phyloP scores from a whole-genome alignment of 30 jellyfish, hydroid and myxozoan species.

The Morbakka virulenta region DNA sequence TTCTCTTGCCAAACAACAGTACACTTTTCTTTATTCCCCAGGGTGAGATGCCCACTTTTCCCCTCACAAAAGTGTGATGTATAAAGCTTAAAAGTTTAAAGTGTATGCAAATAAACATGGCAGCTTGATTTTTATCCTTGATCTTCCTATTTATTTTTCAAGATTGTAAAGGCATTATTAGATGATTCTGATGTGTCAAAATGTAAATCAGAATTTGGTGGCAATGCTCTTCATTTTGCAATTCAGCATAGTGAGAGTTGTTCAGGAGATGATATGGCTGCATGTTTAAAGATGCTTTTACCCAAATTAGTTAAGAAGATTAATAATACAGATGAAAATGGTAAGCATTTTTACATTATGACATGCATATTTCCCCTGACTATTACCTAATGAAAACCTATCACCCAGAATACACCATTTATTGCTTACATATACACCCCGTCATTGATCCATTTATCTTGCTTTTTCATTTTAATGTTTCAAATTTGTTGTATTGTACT shows the following conservation, averaged over 20 bases:
- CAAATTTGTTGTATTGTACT: too few relatives aligned
- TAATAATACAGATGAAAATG: constrained; percentile 50
- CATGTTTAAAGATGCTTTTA: constrained; percentile 30
- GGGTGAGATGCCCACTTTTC: too few relatives aligned
- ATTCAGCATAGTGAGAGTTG: constrained; percentile 41
- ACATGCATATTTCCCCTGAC: neutral
- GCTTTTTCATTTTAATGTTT: too few relatives aligned
- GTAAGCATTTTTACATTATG: constrained; percentile 27
- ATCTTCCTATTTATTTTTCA: neutral
- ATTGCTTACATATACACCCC: too few relatives aligned
- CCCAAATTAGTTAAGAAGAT: constrained; percentile 21
- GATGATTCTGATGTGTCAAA: neutral
- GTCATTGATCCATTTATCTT: too few relatives aligned
- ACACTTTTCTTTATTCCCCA: too few relatives aligned
- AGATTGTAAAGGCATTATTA: neutral
- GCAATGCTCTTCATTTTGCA: constrained; percentile 68
- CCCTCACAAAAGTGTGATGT: too few relatives aligned
- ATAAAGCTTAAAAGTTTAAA: too few relatives aligned
- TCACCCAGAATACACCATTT: too few relatives aligned
- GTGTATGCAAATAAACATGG: neutral
- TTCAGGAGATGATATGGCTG: constrained; percentile 11
- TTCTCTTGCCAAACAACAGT: too few relatives aligned
- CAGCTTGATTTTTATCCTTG: too few relatives aligned
- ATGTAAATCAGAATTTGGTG: constrained; percentile 29
- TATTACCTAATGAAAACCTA: too few relatives aligned